Percentiles rank a stretch among this genome's conserved stretches.
phyloP scores from a whole-genome alignment of 2,113 vertebrate genomes.

The Phalacrocorax brasilianus region DNA sequence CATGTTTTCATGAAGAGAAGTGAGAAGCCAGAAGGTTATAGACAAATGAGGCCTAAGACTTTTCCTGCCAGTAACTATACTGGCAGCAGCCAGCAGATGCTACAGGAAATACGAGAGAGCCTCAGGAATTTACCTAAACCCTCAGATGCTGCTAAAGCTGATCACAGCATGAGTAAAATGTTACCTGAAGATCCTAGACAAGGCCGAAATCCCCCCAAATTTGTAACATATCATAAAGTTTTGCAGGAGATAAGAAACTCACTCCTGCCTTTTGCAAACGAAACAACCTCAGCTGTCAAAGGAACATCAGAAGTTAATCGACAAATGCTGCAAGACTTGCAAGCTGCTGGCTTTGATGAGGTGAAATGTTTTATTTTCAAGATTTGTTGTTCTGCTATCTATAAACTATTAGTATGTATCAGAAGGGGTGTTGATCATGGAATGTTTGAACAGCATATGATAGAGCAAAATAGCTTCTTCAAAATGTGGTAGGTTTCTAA shows the following conservation, averaged over 20 bases:
- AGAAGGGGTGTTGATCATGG: neutral
- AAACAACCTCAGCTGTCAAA: slow-evolving; percentile 75
- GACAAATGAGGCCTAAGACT: slow-evolving; percentile 99
- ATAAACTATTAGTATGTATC: neutral
- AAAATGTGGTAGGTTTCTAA: neutral
- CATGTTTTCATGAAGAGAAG: slow-evolving; percentile 98
- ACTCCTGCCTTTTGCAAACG: slow-evolving; percentile 89
- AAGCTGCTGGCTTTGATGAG: slow-evolving; percentile 92
- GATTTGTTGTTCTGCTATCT: neutral
- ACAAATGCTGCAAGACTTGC: slow-evolving; percentile 85
- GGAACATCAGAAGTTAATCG: slow-evolving; percentile 82
- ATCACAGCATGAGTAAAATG: slow-evolving; percentile 80
- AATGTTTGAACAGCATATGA: neutral
- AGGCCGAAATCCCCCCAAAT: slow-evolving; percentile 86
- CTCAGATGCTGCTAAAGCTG: slow-evolving; percentile 86
- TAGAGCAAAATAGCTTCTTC: neutral
- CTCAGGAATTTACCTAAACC: slow-evolving; percentile 91
- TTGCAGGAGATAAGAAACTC: slow-evolving; percentile 95
- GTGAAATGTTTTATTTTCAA: slow-evolving; percentile 72
- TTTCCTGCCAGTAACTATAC: slow-evolving; percentile 94
- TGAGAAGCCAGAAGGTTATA: slow-evolving; percentile 95
- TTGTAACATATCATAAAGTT: slow-evolving; percentile 88
- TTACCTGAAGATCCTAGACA: slow-evolving; percentile 85
- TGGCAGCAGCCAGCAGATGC: slow-evolving; percentile 95
- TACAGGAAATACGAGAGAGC: slow-evolving; percentile 97